Evolutionary conservation across 1,140 invertebrate species (phyloP).

Genomic region (Platyura marginata): DNA sequence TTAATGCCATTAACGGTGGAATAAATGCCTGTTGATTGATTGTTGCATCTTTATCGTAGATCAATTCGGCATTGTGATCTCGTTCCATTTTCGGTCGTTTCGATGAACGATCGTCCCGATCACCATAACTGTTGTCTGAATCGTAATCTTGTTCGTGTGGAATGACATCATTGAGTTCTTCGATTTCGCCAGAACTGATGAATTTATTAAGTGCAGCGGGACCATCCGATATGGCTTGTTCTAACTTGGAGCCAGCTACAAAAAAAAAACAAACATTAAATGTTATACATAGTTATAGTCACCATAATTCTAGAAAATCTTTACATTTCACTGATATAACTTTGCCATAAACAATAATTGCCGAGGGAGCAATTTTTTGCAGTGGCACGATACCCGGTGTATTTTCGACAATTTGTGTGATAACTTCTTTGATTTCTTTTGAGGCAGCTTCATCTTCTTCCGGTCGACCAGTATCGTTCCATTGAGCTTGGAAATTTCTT

Average conservation of each 20-base stretch:
- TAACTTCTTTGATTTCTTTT: constrained; percentile 40
- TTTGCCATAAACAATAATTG: constrained; percentile 63
- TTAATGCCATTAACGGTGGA: constrained; percentile 13
- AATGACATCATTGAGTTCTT: constrained; percentile 56
- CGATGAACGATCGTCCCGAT: constrained; percentile 12
- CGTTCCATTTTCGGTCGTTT: constrained; percentile 19
- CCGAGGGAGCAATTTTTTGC: constrained; percentile 50
- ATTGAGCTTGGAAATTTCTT: constrained; percentile 86
- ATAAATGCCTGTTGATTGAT: constrained; percentile 18
- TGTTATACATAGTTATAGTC: neutral
- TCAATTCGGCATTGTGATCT: constrained; percentile 19
- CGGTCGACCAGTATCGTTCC: constrained; percentile 54
- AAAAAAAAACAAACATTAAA: constrained; percentile 7
- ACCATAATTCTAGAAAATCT: too few species aligned
- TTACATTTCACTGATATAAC: constrained; percentile 51
- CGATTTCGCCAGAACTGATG: constrained; percentile 55
- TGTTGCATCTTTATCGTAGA: constrained; percentile 6
- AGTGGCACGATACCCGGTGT: constrained; percentile 47
- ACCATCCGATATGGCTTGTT: constrained; percentile 53
- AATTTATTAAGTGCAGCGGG: constrained; percentile 52
- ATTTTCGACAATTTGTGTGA: constrained; percentile 49
- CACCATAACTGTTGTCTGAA: constrained; percentile 12
- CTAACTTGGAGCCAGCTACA: constrained; percentile 48
- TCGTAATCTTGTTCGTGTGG: constrained; percentile 37
- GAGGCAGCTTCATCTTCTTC: constrained; percentile 27